These are phyloP conservation scores for rabbit (Oryctolagus cuniculus) DNA, from an alignment of 2,113 vertebrate species.

Conservation along the genomic window mOryCun1.1 NC_091434.1:81849001-81849500, in stretches of 20 bases:
- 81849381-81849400: not conserved
- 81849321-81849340: not conserved
- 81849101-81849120: constrained; percentile 17
- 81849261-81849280: not conserved
- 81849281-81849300: not conserved
- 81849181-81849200: constrained; percentile 16
- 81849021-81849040: constrained; percentile 58
- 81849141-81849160: not conserved
- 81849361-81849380: not conserved
- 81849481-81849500: not conserved
- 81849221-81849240: constrained; percentile 40
- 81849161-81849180: not conserved
- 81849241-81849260: not conserved
- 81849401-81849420: not conserved
- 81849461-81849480: constrained; percentile 11
- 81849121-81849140: not conserved
- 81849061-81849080: not conserved
- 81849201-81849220: not conserved
- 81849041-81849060: constrained; percentile 34
- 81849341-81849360: not conserved
- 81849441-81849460: constrained; percentile 40
- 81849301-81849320: not conserved
- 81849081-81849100: not conserved
- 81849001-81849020: constrained; percentile 39
- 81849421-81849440: not conserved